Evolutionary conservation across 2,888 invertebrate genomes (phyloP), one percentile per base, ranked within the genome.

Genomic region (Drosophila pseudotalamancana): DNA sequence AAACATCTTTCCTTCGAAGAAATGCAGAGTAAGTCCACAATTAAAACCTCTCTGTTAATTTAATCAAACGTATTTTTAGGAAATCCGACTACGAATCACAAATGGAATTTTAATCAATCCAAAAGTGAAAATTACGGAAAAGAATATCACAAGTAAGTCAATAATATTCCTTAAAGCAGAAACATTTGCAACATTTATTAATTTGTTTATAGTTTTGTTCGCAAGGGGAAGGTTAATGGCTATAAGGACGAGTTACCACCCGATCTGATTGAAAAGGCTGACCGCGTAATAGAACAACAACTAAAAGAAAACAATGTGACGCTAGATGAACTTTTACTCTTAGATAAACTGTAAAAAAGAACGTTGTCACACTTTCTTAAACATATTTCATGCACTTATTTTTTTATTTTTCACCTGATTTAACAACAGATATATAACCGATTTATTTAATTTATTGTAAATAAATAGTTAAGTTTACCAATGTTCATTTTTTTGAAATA

Each of bases 1-100:
- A 73, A 82, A 1, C 89, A 90, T 64, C 73, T 90, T 0, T 83
- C 88, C 0, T 90, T 90, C 23, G 86, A 87, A 3, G 81, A 89
- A 65, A 90, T 90, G 88, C 84, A 85, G 48, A 79, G 87, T 87
- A n/a, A 39, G 69, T 51, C 0, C 11, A 1, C 0, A n/a, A 5
- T 9, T 42, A 0, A 14, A 25, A 11, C 16, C 11, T 6, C 2
- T 16, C 11, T 42, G n/a, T n/a, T n/a, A n/a, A n/a, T n/a, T 1
- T 3, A 25, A 14, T 16, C 16, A 9, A 12, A 0, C 3, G n/a
- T 25, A 12, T 5, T 1, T 5, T 48, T 50, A 88, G 88, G 73
- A 29, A 89, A 89, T 65, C 78, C 82, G 5, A 85, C 69, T 12
- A 79, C 86, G 1, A 84, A 88, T 73, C 89, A 88, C 55, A 12